Evolutionary conservation across 2,113 vertebrate species (phyloP).

Genomic region (Clarias magur): DNA sequence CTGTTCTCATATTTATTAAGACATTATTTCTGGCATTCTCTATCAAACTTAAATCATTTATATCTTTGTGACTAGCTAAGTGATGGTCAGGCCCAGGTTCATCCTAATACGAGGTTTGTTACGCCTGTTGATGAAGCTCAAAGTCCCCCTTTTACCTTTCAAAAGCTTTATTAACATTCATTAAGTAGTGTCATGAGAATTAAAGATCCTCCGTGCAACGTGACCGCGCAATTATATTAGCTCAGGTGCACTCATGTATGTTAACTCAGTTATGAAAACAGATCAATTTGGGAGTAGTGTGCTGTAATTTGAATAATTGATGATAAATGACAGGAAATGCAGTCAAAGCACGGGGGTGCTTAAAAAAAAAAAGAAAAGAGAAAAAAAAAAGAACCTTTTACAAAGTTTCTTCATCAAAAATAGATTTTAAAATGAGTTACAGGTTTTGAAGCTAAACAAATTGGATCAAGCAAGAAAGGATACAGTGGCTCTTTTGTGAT

Average conservation of each 20-base stretch:
- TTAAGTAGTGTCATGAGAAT: conserved; percentile 73
- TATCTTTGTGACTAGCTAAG: not conserved
- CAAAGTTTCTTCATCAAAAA: not conserved
- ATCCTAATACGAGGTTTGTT: not conserved
- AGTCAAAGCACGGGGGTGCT: conserved; percentile 46
- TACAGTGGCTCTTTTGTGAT: not conserved
- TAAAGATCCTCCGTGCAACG: conserved; percentile 64
- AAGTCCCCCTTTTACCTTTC: not conserved
- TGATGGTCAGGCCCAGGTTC: not conserved
- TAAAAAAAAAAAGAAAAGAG: no score
- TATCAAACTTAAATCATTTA: not conserved
- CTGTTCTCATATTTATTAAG: not conserved
- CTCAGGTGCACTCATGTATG: conserved; percentile 54
- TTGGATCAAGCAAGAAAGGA: not conserved
- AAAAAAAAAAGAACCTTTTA: conserved; percentile 33
- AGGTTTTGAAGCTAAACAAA: not conserved
- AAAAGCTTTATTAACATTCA: conserved; percentile 56
- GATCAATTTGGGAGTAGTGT: conserved; percentile 59
- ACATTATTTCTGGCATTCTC: not conserved
- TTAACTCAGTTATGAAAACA: conserved; percentile 58
- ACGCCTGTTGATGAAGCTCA: not conserved
- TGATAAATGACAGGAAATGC: conserved; percentile 63
- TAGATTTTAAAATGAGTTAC: not conserved
- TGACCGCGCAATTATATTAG: conserved; percentile 63
- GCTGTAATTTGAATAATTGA: conserved; percentile 63